Conservation (phyloP, 2,113 vertebrate species). For the Pandion haliaetus region DNA sequence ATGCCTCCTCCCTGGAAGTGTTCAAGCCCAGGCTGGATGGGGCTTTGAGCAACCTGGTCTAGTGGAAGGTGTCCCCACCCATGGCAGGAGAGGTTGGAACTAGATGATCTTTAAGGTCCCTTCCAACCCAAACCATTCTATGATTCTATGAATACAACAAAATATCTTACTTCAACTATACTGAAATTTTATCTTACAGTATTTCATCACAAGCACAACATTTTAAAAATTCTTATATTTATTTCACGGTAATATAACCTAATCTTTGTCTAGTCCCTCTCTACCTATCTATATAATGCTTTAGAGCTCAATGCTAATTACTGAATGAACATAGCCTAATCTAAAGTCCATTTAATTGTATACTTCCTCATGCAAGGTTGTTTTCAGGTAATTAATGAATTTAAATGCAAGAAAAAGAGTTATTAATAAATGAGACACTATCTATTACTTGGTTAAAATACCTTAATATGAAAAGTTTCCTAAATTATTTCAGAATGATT, state of each 20-base stretch:
- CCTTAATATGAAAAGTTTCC: not conserved
- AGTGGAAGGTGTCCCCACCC: too few species aligned
- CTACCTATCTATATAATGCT: not conserved
- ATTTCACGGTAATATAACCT: not conserved
- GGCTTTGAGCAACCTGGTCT: too few species aligned
- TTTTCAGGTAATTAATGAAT: not conserved
- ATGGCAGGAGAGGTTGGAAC: not conserved
- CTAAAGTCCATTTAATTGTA: not conserved
- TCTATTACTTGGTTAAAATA: not conserved
- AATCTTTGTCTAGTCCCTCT: not conserved
- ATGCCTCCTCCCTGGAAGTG: too few species aligned
- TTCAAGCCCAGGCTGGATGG: too few species aligned
- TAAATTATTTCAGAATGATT: not conserved
- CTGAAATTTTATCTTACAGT: not conserved
- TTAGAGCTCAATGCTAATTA: not conserved
- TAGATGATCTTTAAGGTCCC: not conserved
- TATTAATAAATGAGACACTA: not conserved
- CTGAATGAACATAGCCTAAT: not conserved
- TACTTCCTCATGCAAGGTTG: not conserved
- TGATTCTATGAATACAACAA: not conserved
- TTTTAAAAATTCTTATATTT: not conserved
- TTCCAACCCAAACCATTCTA: not conserved
- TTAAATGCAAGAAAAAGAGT: not conserved
- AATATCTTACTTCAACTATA: not conserved
- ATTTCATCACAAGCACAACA: not conserved